A percentile compares a stretch with the other conserved stretches of the same genome.
Conservation (phyloP, 2,888 invertebrate species). For the Sminthurides aquaticus region DNA sequence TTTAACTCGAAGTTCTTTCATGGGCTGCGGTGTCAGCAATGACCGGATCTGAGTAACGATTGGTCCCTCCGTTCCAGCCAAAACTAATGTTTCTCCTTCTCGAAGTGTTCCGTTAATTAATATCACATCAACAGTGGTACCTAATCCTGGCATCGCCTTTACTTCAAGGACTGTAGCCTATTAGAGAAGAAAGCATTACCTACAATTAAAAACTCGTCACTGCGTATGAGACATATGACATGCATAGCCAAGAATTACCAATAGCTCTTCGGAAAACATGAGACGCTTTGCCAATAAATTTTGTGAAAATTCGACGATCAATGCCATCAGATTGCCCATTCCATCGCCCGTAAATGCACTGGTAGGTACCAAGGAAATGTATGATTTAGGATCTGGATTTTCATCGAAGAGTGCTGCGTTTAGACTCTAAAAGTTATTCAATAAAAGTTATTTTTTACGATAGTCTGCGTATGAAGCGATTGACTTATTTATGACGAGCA, state of each 20-base stretch:
- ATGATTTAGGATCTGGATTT: conserved; percentile 86
- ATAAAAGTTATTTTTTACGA: background rate
- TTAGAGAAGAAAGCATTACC: background rate
- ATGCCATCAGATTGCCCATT: conserved; percentile 91
- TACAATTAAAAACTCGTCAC: background rate
- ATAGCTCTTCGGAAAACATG: conserved; percentile 84
- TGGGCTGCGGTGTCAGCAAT: conserved; percentile 92
- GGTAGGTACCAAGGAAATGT: conserved; percentile 93
- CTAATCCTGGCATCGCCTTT: conserved; percentile 91
- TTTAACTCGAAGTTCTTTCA: conserved; percentile 95
- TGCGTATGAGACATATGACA: too few species aligned
- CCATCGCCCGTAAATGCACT: conserved; percentile 97
- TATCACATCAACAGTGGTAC: conserved; percentile 98
- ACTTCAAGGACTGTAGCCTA: conserved; percentile 57
- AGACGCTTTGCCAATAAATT: conserved; percentile 78
- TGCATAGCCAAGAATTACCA: too few species aligned
- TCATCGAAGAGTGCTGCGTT: conserved; percentile 94
- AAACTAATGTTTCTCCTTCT: conserved; percentile 87
- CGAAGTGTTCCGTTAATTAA: conserved; percentile 89
- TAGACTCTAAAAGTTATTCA: conserved; percentile 61
- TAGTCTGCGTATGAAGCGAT: background rate
- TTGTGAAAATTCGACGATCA: conserved; percentile 89
- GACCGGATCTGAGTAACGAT: conserved; percentile 96
- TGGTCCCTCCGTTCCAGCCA: conserved; percentile 97
- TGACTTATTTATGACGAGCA: background rate